Evolutionary conservation across 2,888 invertebrate species (phyloP), one percentile per base, ranked within the genome.

Genomic region (Nineta flava): DNA sequence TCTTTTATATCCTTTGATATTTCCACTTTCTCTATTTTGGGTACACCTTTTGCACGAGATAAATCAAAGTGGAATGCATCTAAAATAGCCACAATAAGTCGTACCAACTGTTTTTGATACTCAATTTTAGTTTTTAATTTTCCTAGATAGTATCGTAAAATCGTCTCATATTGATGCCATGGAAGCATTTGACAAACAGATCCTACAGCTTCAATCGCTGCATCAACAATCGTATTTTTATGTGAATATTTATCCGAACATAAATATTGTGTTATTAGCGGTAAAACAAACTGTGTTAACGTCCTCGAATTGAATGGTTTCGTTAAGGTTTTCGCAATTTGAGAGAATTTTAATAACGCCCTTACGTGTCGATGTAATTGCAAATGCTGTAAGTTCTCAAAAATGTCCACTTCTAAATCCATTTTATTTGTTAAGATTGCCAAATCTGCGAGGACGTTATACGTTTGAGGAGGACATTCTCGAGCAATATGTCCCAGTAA

Each of bases 21-120:
- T 46, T 49, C 47, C 41, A 49, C 31, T 42, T 31, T 21, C 32
- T 49, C 13, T 43, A 51, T 32, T 15, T 44, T 46, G 9, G 56
- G 48, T 2, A 50, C 43, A 17, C 48, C 57, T 49, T 71, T 64
- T 5, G 73, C 77, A 62, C 81, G 80, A 0, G 77, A 76, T 46
- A 95, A 71, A 69, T 95, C 88, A 65, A 86, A 96, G 68, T 95
- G 95, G 61, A 95, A 96, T 1, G 86, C 80, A 62, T 95, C 91
- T 54, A 96, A 70, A 53, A 96, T 81, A 1, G 79, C 78, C 0
- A 85, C 79, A 12, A 86, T 72, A 50, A 87, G 72, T 50, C 83
- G 74, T 9, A 92, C 85, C 51, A 86, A 70, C 58, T 92, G 87
- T 58, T 86, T 91, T 60, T 93, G 93, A 62, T 81, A 81, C 35